Conservation (phyloP, 2,797 vertebrate species). For the Pseudochromis fuscus region DNA sequence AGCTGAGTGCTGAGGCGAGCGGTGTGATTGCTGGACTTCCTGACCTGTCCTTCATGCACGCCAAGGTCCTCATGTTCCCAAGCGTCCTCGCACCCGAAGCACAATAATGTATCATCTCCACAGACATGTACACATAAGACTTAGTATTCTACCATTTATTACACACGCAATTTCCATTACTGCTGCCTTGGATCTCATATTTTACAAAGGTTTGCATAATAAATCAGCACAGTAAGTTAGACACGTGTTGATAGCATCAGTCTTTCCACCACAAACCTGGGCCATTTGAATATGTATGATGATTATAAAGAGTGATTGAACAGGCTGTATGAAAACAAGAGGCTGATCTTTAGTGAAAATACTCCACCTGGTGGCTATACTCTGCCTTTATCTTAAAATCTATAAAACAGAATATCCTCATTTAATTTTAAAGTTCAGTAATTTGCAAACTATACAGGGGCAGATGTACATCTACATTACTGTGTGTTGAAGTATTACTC, state of each 20-base stretch:
- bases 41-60: slow-evolving; percentile 92
- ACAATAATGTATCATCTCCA: slow-evolving; percentile 59
- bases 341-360: slow-evolving; percentile 17
- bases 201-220: too few species aligned
- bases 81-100: slow-evolving; percentile 84
- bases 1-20: slow-evolving; percentile 88
- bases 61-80: slow-evolving; percentile 95
- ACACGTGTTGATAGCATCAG: neutral
- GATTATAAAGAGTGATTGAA: neutral
- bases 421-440: neutral
- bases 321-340: neutral
- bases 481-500: neutral
- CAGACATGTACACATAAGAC: neutral
- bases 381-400: neutral
- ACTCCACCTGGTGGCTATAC: slow-evolving; percentile 39
- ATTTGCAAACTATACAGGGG: neutral
- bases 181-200: too few species aligned
- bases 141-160: neutral
- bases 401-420: neutral
- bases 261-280: neutral
- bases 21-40: slow-evolving; percentile 89
- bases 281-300: neutral
- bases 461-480: neutral
- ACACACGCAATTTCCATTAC: too few species aligned
- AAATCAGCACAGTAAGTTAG: too few species aligned